These are phyloP conservation scores for Atta cephalotes DNA, from an alignment of 1,140 invertebrate genomes.

Conservation along the genomic window DNA sequence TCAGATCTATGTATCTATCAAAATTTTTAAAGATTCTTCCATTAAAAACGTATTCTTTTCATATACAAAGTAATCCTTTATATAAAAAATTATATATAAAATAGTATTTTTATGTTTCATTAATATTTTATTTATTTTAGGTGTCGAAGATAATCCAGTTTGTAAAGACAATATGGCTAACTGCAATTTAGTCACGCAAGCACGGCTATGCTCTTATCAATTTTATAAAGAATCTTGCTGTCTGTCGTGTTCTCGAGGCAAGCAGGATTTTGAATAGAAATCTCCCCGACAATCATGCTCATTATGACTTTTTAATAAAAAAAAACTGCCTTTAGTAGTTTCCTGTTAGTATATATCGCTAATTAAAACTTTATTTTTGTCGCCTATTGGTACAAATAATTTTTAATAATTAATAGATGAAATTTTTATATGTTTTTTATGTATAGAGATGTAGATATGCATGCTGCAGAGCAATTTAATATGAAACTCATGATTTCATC, in stretches of 20 bases:
- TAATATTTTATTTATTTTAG: constrained; percentile 64
- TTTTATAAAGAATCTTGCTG: constrained; percentile 94
- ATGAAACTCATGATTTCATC: not conserved
- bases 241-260: constrained; percentile 87
- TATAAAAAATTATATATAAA: not conserved
- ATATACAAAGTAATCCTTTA: not conserved
- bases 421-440: constrained; percentile 38
- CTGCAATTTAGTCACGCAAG: constrained; percentile 92
- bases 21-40: no score
- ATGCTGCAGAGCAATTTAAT: constrained; percentile 36
- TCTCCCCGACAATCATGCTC: not conserved
- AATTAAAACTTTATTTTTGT: constrained; percentile 8
- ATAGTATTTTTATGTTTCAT: not conserved
- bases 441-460: constrained; percentile 20
- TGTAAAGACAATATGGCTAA: constrained; percentile 92
- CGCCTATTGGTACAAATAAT: constrained; percentile 16
- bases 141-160: constrained; percentile 72
- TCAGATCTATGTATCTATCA: no score
- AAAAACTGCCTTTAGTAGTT: constrained; percentile 16
- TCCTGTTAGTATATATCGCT: not conserved
- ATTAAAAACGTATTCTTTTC: not conserved
- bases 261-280: constrained; percentile 77
- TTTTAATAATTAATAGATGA: constrained; percentile 27
- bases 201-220: constrained; percentile 92
- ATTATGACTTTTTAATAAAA: not conserved